A percentile compares a stretch with the other conserved stretches of the same genome.
These are phyloP conservation scores for Camponotus floridanus DNA, from an alignment of 1,140 invertebrate species.

Conservation along the genomic window DNA sequence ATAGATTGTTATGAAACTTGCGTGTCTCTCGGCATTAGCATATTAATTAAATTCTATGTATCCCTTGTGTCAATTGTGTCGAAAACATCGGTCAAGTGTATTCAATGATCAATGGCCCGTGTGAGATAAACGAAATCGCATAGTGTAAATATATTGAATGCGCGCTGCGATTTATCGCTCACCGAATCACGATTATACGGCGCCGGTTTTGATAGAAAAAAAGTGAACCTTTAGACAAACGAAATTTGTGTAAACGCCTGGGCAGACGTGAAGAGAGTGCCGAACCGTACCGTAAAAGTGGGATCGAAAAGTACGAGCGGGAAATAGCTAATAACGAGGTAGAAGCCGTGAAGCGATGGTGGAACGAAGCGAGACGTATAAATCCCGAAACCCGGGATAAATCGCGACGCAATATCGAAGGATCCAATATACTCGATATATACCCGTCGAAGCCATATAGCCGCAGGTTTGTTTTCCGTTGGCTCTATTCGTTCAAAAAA, in stretches of 20 bases:
- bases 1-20: not conserved
- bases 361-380: not conserved
- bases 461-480: not conserved
- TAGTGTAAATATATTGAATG: constrained; percentile 10
- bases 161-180: not conserved
- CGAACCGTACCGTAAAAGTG: not conserved
- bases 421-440: constrained; percentile 56
- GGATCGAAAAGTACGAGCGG: not conserved
- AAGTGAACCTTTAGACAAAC: not conserved
- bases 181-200: not conserved
- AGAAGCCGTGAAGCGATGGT: not conserved
- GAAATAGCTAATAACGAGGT: not conserved
- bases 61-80: not conserved
- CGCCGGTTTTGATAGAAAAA: not conserved
- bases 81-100: constrained; percentile 8
- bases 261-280: not conserved
- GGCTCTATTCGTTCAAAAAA: not conserved
- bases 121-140: not conserved
- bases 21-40: no score
- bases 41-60: not conserved
- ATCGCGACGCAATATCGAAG: constrained; percentile 31
- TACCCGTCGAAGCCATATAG: not conserved
- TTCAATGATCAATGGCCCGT: constrained; percentile 1
- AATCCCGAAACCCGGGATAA: not conserved
- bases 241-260: not conserved